A percentile compares a stretch with the other conserved stretches of the same genome.
These are phyloP conservation scores for Sturnira hondurensis DNA, from an alignment of 2,113 vertebrate species.

Conservation along the genomic window DNA sequence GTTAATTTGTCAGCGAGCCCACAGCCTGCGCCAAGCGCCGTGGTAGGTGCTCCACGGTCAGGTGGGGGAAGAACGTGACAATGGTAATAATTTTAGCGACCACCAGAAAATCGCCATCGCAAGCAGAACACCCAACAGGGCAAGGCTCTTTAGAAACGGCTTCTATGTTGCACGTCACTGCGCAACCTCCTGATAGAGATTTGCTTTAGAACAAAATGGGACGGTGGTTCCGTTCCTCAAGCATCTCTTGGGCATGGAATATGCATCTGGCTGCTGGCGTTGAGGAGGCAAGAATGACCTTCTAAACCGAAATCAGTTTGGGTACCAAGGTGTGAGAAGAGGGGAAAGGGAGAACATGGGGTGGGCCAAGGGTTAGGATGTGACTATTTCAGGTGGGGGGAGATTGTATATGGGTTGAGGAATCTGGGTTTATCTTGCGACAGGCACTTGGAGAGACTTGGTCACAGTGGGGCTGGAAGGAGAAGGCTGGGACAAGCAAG, in stretches of 20 bases:
- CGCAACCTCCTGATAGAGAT: constrained; percentile 32
- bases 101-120: background rate
- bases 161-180: background rate
- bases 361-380: background rate
- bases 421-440: background rate
- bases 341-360: background rate
- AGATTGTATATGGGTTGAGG: background rate
- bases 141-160: background rate
- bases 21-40: background rate
- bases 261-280: background rate
- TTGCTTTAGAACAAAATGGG: constrained; percentile 21
- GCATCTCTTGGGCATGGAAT: background rate
- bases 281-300: background rate
- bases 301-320: background rate
- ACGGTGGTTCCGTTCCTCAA: background rate
- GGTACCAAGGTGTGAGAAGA: background rate
- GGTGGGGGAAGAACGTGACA: background rate
- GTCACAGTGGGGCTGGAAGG: background rate
- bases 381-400: background rate
- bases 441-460: background rate
- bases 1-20: background rate
- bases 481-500: background rate
- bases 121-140: background rate
- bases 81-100: background rate
- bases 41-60: background rate